Conservation (phyloP, 2,113 vertebrate genomes). For the Lates calcarifer region DNA sequence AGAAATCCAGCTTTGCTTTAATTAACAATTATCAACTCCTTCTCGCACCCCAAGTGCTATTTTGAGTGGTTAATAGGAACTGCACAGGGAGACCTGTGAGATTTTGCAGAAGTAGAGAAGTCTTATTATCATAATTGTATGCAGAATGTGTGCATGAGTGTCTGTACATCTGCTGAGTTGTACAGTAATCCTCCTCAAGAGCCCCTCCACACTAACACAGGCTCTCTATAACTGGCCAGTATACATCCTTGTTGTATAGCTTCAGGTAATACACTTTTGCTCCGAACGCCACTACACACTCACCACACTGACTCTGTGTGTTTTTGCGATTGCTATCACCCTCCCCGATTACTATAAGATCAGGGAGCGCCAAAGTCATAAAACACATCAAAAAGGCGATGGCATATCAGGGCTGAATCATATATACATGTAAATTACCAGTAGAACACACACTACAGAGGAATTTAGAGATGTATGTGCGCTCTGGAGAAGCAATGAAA, state of each 20-base stretch:
- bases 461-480: background rate
- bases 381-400: constrained; percentile 1
- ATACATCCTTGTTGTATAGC: constrained; percentile 15
- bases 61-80: constrained; percentile 49
- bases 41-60: constrained; percentile 52
- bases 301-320: constrained; percentile 8
- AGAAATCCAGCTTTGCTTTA: constrained; percentile 47
- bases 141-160: background rate
- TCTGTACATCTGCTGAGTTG: constrained; percentile 26
- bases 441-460: background rate
- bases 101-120: constrained; percentile 43
- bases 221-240: background rate
- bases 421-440: background rate
- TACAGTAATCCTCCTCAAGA: constrained; percentile 1
- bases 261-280: constrained; percentile 29
- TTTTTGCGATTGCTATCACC: constrained; percentile 18
- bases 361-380: constrained; percentile 4
- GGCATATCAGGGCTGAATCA: constrained; percentile 11
- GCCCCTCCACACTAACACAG: constrained; percentile 5
- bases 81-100: constrained; percentile 41
- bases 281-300: constrained; percentile 7
- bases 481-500: background rate
- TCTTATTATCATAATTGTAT: constrained; percentile 42
- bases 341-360: constrained; percentile 20
- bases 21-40: constrained; percentile 59